A percentile compares a stretch with the other conserved stretches of the same genome.
These are phyloP conservation scores for Lasioglossum calceatum DNA, from an alignment of 2,888 invertebrate species.

Conservation along the genomic window DNA sequence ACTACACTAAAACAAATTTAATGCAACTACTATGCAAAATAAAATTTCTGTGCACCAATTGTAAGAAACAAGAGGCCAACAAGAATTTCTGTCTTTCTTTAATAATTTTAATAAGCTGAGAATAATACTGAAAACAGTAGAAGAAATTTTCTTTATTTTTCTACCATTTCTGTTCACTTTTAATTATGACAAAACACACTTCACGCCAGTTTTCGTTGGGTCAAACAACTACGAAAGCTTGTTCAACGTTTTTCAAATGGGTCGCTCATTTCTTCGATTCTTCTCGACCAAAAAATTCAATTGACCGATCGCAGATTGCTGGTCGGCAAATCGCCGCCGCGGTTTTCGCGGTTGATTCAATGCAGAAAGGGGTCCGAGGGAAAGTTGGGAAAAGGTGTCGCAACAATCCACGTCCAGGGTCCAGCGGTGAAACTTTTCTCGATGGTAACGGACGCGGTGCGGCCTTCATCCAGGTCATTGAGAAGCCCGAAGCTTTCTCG, in stretches of 20 bases:
- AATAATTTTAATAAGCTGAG: neutral
- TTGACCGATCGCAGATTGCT: slow-evolving; percentile 23
- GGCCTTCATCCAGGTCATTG: slow-evolving; percentile 57
- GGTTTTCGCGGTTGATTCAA: slow-evolving; percentile 1
- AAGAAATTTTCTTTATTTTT: neutral
- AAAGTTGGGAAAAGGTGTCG: slow-evolving; percentile 63
- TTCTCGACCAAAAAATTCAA: slow-evolving; percentile 19
- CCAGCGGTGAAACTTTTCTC: slow-evolving; percentile 42
- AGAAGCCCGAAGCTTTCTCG: slow-evolving; percentile 50
- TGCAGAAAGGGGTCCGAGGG: slow-evolving; percentile 6
- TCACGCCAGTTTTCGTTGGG: neutral
- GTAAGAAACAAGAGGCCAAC: neutral
- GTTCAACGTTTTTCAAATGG: neutral
- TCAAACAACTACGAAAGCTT: neutral
- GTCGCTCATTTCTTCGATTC: neutral
- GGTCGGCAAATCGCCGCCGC: neutral
- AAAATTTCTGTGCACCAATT: too few relatives aligned
- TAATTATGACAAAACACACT: too few relatives aligned
- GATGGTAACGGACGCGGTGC: slow-evolving; percentile 26
- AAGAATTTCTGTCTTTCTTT: too few relatives aligned
- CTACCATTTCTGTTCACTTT: neutral
- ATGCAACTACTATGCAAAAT: too few relatives aligned
- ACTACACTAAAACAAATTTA: too few relatives aligned
- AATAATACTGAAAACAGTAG: neutral
- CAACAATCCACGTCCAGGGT: slow-evolving; percentile 40